Evolutionary conservation across 2,113 vertebrate genomes (phyloP).

Genomic region (Dromas ardeola): DNA sequence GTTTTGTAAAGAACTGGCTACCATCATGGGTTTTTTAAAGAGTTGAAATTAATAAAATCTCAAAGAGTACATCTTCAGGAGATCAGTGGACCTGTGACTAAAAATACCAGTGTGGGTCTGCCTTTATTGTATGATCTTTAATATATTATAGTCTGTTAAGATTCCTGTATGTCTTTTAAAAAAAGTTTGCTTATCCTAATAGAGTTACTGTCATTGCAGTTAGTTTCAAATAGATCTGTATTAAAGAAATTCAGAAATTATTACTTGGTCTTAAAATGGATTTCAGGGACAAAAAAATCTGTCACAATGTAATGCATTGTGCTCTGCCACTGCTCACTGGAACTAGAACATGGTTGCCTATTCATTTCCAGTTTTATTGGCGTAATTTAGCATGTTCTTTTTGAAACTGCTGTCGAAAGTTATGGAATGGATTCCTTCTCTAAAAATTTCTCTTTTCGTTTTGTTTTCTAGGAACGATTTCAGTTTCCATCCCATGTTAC

Average conservation of each 20-base stretch:
- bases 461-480: slow-evolving; percentile 86
- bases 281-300: not conserved
- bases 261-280: not conserved
- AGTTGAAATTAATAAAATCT: not conserved
- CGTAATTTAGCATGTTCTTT: not conserved
- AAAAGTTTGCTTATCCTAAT: not conserved
- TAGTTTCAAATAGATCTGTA: not conserved
- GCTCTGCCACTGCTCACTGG: not conserved
- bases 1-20: not conserved
- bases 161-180: not conserved
- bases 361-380: not conserved
- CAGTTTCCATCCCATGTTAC: slow-evolving; percentile 92
- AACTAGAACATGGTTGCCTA: not conserved
- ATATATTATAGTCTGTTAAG: not conserved
- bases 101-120: not conserved
- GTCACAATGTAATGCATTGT: not conserved
- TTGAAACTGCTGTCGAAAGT: not conserved
- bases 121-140: not conserved
- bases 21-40: not conserved
- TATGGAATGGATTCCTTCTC: not conserved
- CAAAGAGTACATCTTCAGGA: not conserved
- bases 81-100: not conserved
- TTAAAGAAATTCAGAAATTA: not conserved
- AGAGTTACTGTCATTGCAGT: not conserved
- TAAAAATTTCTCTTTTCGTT: not conserved